phyloP scores from a whole-genome alignment of 2,113 vertebrate species.

The Peromyscus polionotus region DNA sequence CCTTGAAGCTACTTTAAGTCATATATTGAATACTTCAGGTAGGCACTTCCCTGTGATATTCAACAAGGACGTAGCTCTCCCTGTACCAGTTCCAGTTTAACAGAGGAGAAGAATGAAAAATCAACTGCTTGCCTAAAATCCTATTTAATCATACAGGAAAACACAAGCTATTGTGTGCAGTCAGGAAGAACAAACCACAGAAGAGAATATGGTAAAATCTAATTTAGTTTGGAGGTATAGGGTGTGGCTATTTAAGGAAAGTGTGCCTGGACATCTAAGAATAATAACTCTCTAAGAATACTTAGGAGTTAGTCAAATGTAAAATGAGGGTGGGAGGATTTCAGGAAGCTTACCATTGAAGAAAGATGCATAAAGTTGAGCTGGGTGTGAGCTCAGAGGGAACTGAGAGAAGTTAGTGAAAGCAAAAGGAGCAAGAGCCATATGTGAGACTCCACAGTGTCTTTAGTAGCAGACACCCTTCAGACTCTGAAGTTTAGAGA shows the following conservation, averaged over 20 bases:
- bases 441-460: no score
- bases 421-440: not conserved
- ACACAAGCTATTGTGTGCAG: not conserved
- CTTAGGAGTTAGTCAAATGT: conserved; percentile 5
- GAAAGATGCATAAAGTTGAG: not conserved
- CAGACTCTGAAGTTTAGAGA: not conserved
- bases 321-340: not conserved
- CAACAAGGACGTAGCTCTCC: not conserved
- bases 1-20: not conserved
- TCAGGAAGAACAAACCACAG: not conserved
- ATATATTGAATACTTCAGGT: not conserved
- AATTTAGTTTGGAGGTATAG: not conserved
- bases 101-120: not conserved
- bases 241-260: not conserved
- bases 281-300: not conserved
- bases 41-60: not conserved
- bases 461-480: not conserved
- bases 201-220: not conserved
- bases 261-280: not conserved
- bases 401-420: not conserved
- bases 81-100: not conserved
- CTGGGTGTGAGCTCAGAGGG: not conserved
- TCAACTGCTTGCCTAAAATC: not conserved
- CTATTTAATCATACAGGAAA: not conserved
- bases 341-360: not conserved